These are phyloP conservation scores for Clitarchus hookeri DNA, from an alignment of 2,888 invertebrate genomes.

Conservation along the genomic window DNA sequence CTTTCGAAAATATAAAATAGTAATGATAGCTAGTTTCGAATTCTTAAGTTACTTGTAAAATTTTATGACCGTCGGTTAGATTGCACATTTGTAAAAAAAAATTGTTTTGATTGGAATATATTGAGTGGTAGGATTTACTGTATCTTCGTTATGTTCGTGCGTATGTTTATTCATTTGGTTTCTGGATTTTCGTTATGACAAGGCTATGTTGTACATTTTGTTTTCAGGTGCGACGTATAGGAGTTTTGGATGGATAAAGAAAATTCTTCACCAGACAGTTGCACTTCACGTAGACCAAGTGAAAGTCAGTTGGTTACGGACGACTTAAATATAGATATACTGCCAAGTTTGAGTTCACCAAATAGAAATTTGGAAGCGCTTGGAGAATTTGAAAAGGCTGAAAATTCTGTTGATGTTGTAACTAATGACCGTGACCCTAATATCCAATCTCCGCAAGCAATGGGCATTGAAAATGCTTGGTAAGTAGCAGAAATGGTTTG, in stretches of 20 bases:
- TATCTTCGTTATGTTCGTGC: no score
- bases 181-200: no score
- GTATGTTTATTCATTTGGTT: no score
- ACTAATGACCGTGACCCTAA: constrained; percentile 28
- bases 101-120: no score
- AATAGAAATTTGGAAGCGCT: constrained; percentile 36
- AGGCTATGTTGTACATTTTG: background rate
- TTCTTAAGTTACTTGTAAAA: no score
- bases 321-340: constrained; percentile 23
- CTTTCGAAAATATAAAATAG: no score
- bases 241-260: constrained; percentile 39
- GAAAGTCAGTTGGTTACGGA: constrained; percentile 28
- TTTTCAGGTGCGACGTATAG: constrained; percentile 29
- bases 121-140: no score
- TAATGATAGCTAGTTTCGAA: no score
- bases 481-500: constrained; percentile 41
- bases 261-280: constrained; percentile 24
- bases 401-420: background rate
- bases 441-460: constrained; percentile 43
- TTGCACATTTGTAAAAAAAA: no score
- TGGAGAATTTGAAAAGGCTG: constrained; percentile 29
- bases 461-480: constrained; percentile 58
- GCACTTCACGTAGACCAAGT: constrained; percentile 25
- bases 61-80: no score
- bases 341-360: constrained; percentile 20